Conservation (phyloP, 2,888 invertebrate species). For the Sipunculus nudus region DNA sequence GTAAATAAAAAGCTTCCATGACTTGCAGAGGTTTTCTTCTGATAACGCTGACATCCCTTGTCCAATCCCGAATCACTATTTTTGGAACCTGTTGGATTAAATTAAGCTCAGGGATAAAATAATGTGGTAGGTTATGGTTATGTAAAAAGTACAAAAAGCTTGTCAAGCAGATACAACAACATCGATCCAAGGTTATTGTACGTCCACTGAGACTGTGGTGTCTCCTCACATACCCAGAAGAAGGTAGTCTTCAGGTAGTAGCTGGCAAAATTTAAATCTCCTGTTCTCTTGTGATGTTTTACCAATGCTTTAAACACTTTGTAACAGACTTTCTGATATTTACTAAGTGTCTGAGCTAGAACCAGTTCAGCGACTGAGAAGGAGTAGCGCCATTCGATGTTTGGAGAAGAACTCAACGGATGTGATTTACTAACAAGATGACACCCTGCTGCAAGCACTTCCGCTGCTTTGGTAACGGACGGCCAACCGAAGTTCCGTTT, state of each 20-base stretch:
- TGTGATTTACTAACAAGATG: too few species aligned
- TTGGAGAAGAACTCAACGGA: too few species aligned
- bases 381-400: constrained; percentile 46
- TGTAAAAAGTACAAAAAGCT: constrained; percentile 39
- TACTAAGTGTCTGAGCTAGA: constrained; percentile 41
- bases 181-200: constrained; percentile 37
- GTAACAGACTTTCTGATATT: constrained; percentile 45
- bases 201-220: constrained; percentile 42
- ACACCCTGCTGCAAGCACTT: too few species aligned
- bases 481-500: too few species aligned
- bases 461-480: too few species aligned
- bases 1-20: too few species aligned
- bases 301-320: constrained; percentile 41
- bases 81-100: constrained; percentile 37
- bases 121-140: constrained; percentile 42
- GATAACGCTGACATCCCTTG: too few species aligned
- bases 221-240: constrained; percentile 45
- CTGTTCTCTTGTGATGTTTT: constrained; percentile 33
- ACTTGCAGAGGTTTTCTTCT: too few species aligned
- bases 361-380: constrained; percentile 44
- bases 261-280: constrained; percentile 26
- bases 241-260: constrained; percentile 44
- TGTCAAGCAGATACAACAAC: constrained; percentile 41
- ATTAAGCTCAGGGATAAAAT: constrained; percentile 46
- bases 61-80: too few species aligned